A percentile compares a stretch with the other conserved stretches of the same genome.
Evolutionary conservation across 2,888 invertebrate genomes (phyloP).

Genomic region (Tyria jacobaeae): DNA sequence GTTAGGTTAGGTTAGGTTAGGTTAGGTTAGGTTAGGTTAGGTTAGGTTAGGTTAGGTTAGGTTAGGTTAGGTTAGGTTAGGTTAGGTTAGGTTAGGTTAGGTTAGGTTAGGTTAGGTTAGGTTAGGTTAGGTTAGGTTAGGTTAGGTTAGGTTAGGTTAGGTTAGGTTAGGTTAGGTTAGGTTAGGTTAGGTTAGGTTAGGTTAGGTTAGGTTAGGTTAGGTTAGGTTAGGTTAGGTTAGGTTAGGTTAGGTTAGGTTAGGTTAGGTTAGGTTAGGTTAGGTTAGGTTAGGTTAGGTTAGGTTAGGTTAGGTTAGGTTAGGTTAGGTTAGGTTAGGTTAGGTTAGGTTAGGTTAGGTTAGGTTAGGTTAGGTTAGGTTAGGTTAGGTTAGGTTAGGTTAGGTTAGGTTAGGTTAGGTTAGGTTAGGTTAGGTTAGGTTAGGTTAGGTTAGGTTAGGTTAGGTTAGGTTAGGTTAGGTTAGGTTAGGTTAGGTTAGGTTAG

Average conservation of each 20-base stretch:
- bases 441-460: constrained; percentile 27
- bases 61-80: constrained; percentile 17
- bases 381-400: constrained; percentile 24
- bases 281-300: constrained; percentile 37
- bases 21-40: constrained; percentile 17
- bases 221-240: constrained; percentile 24
- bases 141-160: constrained; percentile 9
- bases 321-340: constrained; percentile 43
- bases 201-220: constrained; percentile 23
- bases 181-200: constrained; percentile 23
- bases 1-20: constrained; percentile 21
- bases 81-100: constrained; percentile 26
- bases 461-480: constrained; percentile 28
- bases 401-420: constrained; percentile 26
- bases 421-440: constrained; percentile 27
- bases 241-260: constrained; percentile 26
- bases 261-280: constrained; percentile 20
- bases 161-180: constrained; percentile 28
- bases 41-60: constrained; percentile 7
- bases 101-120: constrained; percentile 22
- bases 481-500: constrained; percentile 25
- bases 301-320: constrained; percentile 40
- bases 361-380: constrained; percentile 26
- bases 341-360: constrained; percentile 42
- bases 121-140: constrained; percentile 5